These are phyloP conservation scores for Candoia aspera DNA, from an alignment of 2,113 vertebrate species.

Conservation along the genomic window DNA sequence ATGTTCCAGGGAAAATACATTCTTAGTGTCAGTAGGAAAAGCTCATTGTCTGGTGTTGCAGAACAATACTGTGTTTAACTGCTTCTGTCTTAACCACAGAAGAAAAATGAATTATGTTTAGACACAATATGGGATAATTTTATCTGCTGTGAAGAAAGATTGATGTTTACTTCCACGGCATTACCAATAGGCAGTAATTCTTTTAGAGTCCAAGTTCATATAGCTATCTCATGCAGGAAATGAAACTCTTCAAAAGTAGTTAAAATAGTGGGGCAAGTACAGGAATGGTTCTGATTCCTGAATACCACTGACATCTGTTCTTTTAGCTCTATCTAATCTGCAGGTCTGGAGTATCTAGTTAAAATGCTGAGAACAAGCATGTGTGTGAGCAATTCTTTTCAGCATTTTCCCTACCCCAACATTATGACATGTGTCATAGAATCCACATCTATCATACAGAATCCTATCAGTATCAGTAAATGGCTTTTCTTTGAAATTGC, in stretches of 20 bases:
- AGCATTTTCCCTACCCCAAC: not conserved
- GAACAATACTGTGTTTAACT: not conserved
- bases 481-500: too few species aligned
- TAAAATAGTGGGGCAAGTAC: not conserved
- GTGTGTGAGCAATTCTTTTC: not conserved
- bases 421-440: not conserved
- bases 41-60: not conserved
- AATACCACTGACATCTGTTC: not conserved
- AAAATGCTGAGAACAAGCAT: not conserved
- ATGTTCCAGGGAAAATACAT: not conserved
- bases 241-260: slow-evolving; percentile 2
- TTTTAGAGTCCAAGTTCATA: accelerated
- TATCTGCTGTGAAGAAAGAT: not conserved
- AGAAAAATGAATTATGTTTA: accelerated
- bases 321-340: not conserved
- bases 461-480: not conserved
- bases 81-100: accelerated
- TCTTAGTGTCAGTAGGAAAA: not conserved
- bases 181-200: accelerated
- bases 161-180: not conserved
- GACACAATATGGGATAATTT: accelerated
- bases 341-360: not conserved
- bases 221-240: not conserved
- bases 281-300: not conserved
- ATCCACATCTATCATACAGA: not conserved